A percentile compares a stretch with the other conserved stretches of the same genome.
phyloP scores from a whole-genome alignment of 2,797 vertebrate species.

The Delichon dasypus region DNA sequence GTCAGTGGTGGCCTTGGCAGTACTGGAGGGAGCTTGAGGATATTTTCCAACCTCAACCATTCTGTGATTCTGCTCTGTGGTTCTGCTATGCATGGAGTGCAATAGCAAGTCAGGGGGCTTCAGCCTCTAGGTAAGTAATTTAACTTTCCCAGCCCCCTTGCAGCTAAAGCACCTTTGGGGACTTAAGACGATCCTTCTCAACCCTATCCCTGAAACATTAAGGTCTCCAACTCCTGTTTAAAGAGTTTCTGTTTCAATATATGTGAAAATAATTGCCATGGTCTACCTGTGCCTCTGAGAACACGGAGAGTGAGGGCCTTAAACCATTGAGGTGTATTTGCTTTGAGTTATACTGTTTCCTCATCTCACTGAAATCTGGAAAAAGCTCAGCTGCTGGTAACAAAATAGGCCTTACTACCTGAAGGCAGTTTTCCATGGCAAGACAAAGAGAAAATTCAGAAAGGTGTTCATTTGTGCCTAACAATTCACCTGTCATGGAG shows the following conservation, averaged over 20 bases:
- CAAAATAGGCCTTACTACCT: neutral
- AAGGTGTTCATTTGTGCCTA: neutral
- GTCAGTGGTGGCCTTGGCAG: neutral
- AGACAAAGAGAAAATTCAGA: neutral
- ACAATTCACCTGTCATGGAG: neutral
- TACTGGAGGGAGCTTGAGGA: neutral
- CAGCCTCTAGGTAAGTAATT: neutral
- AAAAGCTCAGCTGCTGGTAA: neutral
- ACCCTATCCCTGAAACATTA: neutral
- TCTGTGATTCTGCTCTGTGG: neutral
- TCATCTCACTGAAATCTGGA: neutral
- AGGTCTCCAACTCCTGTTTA: neutral
- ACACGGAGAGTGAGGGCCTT: neutral
- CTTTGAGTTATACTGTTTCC: neutral
- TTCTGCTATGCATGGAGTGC: neutral
- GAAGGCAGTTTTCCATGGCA: neutral
- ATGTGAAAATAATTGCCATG: neutral
- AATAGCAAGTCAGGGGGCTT: neutral
- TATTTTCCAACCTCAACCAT: neutral
- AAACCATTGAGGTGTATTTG: neutral
- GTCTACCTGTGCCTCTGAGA: neutral
- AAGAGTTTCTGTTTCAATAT: neutral
- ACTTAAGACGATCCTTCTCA: neutral
- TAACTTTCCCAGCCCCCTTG: neutral
- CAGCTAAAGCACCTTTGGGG: neutral